Evolutionary conservation across 2,888 invertebrate genomes (phyloP), one percentile per base, ranked within the genome.

Genomic region (Prosopocoilus inquinatus): DNA sequence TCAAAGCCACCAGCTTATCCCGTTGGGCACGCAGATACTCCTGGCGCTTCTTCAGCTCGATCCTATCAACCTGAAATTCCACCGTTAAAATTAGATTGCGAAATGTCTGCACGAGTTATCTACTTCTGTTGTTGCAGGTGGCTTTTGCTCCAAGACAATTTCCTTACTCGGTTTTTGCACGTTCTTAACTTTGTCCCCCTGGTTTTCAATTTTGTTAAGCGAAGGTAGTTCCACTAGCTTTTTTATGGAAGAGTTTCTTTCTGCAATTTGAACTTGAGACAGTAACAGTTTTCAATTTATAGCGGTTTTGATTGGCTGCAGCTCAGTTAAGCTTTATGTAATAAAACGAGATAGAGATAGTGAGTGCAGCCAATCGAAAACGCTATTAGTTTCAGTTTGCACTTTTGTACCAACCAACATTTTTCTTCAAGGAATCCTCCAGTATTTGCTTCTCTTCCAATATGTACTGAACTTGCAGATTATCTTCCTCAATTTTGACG

Each of bases 1-100:
- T 97, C 70, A 96, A 79, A 13, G 90, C 90, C 41, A 96, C 81
- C 50, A 97, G 81, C 72, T 95, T 94, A 75, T 96, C 96, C 16
- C 96, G 83, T 73, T 96, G 96, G 57, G 90, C 86, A 50, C 90
- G 86, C 53, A 97, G 79, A 75, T 96, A 96, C 62, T 90, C 87
- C 69, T 94, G 91, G 0, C 96, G 83, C 53, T 85, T 85, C 58
- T 84, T 83, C 45, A 95, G 78, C 64, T 94, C 94, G 54, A 80
- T 80, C 15, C 79, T 78, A 65, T 80, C 78, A 35, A 82, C 73
- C 77, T 81, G 56, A 53, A 67, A 65, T 54, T 39, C 12, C 5
- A 11, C 11, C n/a, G n/a, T 43, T 13, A n/a, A 12, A 11, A 49
- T 4, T 47, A 3, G 9, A 16, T 32, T 11, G 36, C 36, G 36